A percentile compares a stretch with the other conserved stretches of the same genome.
Evolutionary conservation across 2,888 invertebrate genomes (phyloP).

Genomic region (Drosophila lutescens): DNA sequence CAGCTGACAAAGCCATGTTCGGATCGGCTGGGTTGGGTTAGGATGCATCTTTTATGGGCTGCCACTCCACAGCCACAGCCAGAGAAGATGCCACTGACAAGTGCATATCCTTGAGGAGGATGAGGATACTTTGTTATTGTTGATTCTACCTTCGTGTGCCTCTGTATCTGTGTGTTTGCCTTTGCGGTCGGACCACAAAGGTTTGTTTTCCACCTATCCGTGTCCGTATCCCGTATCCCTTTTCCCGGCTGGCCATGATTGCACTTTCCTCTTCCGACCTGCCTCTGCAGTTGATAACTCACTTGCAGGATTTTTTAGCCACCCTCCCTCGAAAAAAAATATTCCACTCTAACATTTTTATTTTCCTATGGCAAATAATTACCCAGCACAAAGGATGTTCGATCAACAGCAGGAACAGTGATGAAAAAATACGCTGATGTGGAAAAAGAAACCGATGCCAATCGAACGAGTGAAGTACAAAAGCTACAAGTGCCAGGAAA

Average conservation of each 20-base stretch:
- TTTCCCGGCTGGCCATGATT: constrained; percentile 42
- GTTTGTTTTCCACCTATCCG: constrained; percentile 19
- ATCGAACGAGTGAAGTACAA: neutral
- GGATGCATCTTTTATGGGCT: constrained; percentile 40
- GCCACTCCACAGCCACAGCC: constrained; percentile 24
- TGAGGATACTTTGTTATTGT: constrained; percentile 36
- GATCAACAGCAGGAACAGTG: neutral
- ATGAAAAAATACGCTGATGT: neutral
- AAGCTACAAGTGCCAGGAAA: neutral
- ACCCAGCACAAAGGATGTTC: neutral
- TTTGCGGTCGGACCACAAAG: constrained; percentile 29
- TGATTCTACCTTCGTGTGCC: constrained; percentile 23
- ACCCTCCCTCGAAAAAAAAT: no score
- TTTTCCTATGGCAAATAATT: constrained; percentile 6
- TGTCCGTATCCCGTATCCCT: constrained; percentile 17
- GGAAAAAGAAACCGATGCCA: neutral
- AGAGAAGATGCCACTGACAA: constrained; percentile 36
- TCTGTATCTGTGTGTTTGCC: constrained; percentile 3
- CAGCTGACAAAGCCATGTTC: constrained; percentile 30
- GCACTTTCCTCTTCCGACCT: constrained; percentile 60
- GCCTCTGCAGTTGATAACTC: constrained; percentile 21
- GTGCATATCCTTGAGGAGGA: constrained; percentile 35
- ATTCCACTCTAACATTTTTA: neutral
- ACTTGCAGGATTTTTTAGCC: constrained; percentile 11
- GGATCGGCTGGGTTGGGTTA: neutral